Evolutionary conservation across 2,797 vertebrate species (phyloP).

Genomic region (Hipposideros larvatus): DNA sequence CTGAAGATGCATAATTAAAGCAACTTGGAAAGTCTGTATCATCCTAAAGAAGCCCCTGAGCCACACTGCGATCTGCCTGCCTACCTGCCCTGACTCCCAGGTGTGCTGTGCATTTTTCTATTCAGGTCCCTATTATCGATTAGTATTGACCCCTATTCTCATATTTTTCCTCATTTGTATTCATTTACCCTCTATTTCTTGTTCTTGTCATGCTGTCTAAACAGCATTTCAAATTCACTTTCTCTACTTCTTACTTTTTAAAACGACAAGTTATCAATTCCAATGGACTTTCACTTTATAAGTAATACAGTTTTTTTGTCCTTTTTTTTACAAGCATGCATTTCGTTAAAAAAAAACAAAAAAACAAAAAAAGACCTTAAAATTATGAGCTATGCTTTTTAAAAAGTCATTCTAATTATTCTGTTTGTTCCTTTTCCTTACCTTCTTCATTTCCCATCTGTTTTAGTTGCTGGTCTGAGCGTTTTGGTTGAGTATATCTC

Average conservation of each 20-base stretch:
- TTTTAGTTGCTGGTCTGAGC: background rate
- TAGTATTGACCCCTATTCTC: too few relatives aligned
- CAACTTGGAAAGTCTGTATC: background rate
- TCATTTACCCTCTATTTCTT: background rate
- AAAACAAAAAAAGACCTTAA: background rate
- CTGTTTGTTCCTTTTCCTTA: background rate
- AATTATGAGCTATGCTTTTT: background rate
- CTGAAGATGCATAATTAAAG: background rate
- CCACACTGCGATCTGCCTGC: fast-evolving
- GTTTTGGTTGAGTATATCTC: background rate
- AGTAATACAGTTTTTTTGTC: background rate
- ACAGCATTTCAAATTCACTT: slow-evolving; percentile 27
- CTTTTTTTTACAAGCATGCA: background rate
- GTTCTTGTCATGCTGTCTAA: background rate
- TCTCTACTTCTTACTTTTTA: background rate
- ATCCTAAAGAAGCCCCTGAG: background rate
- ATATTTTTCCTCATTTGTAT: background rate
- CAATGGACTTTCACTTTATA: background rate
- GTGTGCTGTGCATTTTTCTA: too few relatives aligned
- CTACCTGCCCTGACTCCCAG: background rate
- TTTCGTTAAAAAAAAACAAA: background rate
- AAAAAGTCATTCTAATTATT: background rate
- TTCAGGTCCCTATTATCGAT: background rate
- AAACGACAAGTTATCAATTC: background rate
- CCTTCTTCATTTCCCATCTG: background rate